Evolutionary conservation across 2,888 invertebrate species (phyloP).

Genomic region (Branchellion lobata): DNA sequence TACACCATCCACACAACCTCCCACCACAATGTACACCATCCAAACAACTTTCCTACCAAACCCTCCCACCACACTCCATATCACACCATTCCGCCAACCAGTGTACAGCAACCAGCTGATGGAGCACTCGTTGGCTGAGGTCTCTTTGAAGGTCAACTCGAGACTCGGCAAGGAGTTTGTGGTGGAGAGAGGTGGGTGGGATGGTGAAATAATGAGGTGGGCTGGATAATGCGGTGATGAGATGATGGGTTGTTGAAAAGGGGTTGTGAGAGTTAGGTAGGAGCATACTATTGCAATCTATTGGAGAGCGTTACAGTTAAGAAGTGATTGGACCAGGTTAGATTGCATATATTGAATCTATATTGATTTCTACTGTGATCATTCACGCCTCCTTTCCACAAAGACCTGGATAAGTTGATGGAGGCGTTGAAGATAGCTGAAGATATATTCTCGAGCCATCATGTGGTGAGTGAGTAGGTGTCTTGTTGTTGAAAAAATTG

Average conservation of each 20-base stretch:
- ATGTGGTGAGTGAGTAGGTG: not conserved
- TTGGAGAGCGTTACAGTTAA: too few relatives aligned
- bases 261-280: too few relatives aligned
- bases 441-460: conserved; percentile 6
- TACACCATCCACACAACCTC: too few relatives aligned
- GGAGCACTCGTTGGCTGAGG: conserved; percentile 79
- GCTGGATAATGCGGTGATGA: too few relatives aligned
- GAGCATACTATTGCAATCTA: too few relatives aligned
- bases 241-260: too few relatives aligned
- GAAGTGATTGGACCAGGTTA: too few relatives aligned
- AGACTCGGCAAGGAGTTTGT: conserved; percentile 69
- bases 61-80: too few relatives aligned
- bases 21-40: too few relatives aligned
- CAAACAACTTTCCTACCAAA: not conserved
- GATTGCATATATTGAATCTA: too few relatives aligned
- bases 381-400: conserved; percentile 30
- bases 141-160: conserved; percentile 69
- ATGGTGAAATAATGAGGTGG: too few relatives aligned
- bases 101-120: conserved; percentile 88
- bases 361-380: too few relatives aligned
- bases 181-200: conserved; percentile 54
- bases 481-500: not conserved
- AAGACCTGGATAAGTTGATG: conserved; percentile 55
- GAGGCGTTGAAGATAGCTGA: conserved; percentile 49
- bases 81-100: conserved; percentile 57